Conservation (phyloP, 2,888 invertebrate species). For the Clitarchus hookeri region DNA sequence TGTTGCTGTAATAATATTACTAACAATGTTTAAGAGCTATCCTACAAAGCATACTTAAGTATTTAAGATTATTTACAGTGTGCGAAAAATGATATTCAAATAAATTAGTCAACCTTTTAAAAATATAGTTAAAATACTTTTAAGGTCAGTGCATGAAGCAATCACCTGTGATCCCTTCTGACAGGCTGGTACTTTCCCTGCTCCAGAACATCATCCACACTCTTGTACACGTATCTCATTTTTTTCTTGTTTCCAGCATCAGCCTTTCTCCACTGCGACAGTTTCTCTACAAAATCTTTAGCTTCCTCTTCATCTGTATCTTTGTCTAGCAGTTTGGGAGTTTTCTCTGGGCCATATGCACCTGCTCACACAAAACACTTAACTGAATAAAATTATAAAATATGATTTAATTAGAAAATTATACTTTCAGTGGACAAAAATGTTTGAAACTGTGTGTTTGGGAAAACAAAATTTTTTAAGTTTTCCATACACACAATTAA, state of each 20-base stretch:
- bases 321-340: constrained; percentile 29
- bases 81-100: too few species aligned
- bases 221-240: constrained; percentile 79
- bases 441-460: background rate
- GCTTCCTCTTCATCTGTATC: constrained; percentile 53
- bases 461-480: too few species aligned
- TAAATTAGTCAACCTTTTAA: background rate
- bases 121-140: background rate
- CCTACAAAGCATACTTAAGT: too few species aligned
- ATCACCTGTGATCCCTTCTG: constrained; percentile 41
- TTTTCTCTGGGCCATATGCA: constrained; percentile 84
- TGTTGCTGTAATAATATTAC: too few species aligned
- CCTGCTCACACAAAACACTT: constrained; percentile 54
- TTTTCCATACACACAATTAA: too few species aligned
- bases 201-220: constrained; percentile 87
- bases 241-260: constrained; percentile 58
- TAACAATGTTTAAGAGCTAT: too few species aligned
- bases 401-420: background rate
- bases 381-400: background rate
- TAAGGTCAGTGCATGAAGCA: background rate
- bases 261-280: constrained; percentile 72
- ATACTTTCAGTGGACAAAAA: background rate
- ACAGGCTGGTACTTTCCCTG: constrained; percentile 68
- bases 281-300: constrained; percentile 53
- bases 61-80: too few species aligned